phyloP scores from a whole-genome alignment of 1,140 invertebrate species.

The Eumaeus atala region DNA sequence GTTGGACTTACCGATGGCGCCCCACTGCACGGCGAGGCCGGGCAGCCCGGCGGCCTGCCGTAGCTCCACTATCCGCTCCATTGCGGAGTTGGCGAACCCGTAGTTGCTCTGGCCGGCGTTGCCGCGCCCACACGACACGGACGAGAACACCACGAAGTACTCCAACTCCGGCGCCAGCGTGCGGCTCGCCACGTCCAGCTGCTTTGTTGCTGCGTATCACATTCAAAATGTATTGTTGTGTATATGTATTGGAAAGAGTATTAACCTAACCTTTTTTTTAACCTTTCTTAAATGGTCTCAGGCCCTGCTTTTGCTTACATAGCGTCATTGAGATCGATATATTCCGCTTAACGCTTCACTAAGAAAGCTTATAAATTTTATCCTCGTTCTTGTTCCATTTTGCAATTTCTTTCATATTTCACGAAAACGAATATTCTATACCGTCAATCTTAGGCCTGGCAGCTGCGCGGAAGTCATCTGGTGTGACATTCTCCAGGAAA shows the following conservation, averaged over 20 bases:
- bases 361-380: too few species aligned
- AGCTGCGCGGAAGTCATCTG: slow-evolving; percentile 84
- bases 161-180: slow-evolving; percentile 85
- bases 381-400: too few species aligned
- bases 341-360: too few species aligned
- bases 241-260: too few species aligned
- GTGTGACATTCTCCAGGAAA: slow-evolving; percentile 90
- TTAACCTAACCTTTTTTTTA: too few species aligned
- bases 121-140: slow-evolving; percentile 94
- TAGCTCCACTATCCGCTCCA: slow-evolving; percentile 94
- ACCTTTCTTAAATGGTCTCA: too few species aligned
- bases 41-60: slow-evolving; percentile 84
- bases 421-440: slow-evolving; percentile 18
- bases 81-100: slow-evolving; percentile 95
- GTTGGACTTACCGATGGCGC: slow-evolving; percentile 92
- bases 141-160: slow-evolving; percentile 96
- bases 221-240: background rate
- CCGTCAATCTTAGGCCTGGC: slow-evolving; percentile 89
- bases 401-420: too few species aligned
- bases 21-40: slow-evolving; percentile 95
- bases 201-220: slow-evolving; percentile 31
- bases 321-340: too few species aligned
- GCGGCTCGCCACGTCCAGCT: slow-evolving; percentile 77
- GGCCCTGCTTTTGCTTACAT: too few species aligned
- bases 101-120: slow-evolving; percentile 97